Evolutionary conservation across 2,113 vertebrate species (phyloP), one percentile per base, ranked within the genome.

Genomic region (Camelus dromedarius): DNA sequence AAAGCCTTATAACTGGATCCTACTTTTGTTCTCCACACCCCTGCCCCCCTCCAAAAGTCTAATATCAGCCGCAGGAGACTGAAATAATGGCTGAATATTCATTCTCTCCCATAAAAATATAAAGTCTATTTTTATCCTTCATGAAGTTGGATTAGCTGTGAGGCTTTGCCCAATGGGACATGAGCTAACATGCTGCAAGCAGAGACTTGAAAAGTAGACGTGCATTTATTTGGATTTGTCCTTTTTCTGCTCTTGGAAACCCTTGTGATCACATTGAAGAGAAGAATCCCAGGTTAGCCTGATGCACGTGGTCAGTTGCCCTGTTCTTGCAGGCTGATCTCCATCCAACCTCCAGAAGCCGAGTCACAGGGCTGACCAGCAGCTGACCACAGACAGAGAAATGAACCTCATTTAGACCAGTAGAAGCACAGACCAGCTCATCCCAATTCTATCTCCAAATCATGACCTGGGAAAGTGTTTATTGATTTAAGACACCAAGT

Each of bases 241-340:
- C 20, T 80, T 2, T 56, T 35, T 85, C 24, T 95, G 15, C 54
- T 60, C 20, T 58, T 64, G 13, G 11, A 64, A 83, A n/a, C 4
- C 15, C 54, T 56, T 54, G 11, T 3, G 46, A 48, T 24, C 24
- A 4, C 8, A 84, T 6, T 14, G 0, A 76, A 50, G 30, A 26
- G 18, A 76, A 91, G 52, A 42, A 69, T 22, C 12, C 24, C 15
- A 79, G 15, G 15, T 2, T 66, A 30, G 14, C 48, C 8, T 28
- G n/a, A 35, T 16, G n/a, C 11, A 6, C 22, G 3, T 5, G n/a
- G 5, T 19, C 20, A 10, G 6, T 52, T 46, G 20, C 6, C 4
- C 11, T 28, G 7, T 70, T 70, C 30, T 58, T 83, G 30, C 32
- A 70, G 30, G 35, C 6, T 35, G 14, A 76, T 0, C 82, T 28